Conservation (phyloP, 2,888 invertebrate species). For the Gibbula magus region DNA sequence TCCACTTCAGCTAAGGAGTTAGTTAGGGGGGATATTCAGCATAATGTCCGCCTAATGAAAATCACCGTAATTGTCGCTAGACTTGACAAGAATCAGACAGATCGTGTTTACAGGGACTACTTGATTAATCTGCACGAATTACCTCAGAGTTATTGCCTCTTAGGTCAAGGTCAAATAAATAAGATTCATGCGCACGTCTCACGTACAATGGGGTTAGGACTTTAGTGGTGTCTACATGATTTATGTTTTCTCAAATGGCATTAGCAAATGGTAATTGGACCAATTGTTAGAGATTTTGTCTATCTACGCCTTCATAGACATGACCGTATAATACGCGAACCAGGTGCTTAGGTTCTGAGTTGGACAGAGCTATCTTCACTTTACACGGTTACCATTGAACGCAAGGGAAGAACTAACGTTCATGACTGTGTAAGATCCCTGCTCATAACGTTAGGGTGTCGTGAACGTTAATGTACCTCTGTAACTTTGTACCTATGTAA, state of each 20-base stretch:
- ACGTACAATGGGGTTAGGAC: constrained; percentile 2
- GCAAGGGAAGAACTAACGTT: background rate
- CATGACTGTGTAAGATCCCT: background rate
- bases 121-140: constrained; percentile 13
- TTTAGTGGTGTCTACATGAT: constrained; percentile 18
- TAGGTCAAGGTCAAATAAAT: constrained; percentile 8
- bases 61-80: constrained; percentile 19
- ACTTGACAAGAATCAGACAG: constrained; percentile 14
- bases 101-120: background rate
- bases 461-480: too few relatives aligned
- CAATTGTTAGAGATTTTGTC: constrained; percentile 5
- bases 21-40: background rate
- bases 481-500: too few relatives aligned
- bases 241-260: background rate
- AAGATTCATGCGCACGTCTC: background rate
- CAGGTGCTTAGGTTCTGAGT: background rate
- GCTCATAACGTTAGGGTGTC: background rate
- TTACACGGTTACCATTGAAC: background rate
- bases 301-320: background rate
- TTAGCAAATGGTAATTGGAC: constrained; percentile 19
- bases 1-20: background rate
- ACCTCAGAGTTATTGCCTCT: constrained; percentile 9
- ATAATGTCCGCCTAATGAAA: constrained; percentile 15
- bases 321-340: background rate
- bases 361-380: background rate